These are phyloP conservation scores for Merluccius polli DNA, from an alignment of 2,797 vertebrate species.

Conservation along the genomic window DNA sequence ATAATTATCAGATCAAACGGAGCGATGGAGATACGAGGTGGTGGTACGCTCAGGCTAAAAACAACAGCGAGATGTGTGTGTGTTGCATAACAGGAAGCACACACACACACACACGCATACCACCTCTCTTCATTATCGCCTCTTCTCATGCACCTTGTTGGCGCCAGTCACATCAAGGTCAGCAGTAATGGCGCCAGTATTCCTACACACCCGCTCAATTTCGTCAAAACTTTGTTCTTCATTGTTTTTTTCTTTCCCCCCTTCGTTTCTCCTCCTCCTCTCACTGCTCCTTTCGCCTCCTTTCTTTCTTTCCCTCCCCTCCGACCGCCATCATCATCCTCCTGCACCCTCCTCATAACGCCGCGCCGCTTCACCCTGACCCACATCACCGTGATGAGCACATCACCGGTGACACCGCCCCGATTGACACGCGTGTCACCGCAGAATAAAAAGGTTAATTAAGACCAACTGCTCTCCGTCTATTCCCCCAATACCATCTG, in stretches of 20 bases:
- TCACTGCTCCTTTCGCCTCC: not conserved
- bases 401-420: constrained; percentile 67
- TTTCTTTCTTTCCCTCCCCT: constrained; percentile 42
- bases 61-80: not conserved
- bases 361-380: constrained; percentile 49
- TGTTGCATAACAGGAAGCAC: not conserved
- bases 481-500: constrained; percentile 57
- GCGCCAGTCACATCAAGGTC: not conserved
- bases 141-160: not conserved
- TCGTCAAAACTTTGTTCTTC: not conserved
- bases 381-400: constrained; percentile 28
- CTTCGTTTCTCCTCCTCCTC: not conserved
- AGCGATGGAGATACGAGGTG: not conserved
- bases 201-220: not conserved
- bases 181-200: not conserved
- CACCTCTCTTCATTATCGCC: not conserved
- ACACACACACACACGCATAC: not conserved
- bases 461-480: constrained; percentile 66
- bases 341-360: constrained; percentile 32
- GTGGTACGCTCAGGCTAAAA: not conserved
- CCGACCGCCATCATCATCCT: constrained; percentile 16
- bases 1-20: constrained; percentile 3
- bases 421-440: constrained; percentile 65
- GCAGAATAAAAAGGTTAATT: constrained; percentile 73
- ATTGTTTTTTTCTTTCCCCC: not conserved